These are phyloP conservation scores for Nemotelus pantherinus DNA, from an alignment of 2,888 invertebrate species.

Conservation along the genomic window DNA sequence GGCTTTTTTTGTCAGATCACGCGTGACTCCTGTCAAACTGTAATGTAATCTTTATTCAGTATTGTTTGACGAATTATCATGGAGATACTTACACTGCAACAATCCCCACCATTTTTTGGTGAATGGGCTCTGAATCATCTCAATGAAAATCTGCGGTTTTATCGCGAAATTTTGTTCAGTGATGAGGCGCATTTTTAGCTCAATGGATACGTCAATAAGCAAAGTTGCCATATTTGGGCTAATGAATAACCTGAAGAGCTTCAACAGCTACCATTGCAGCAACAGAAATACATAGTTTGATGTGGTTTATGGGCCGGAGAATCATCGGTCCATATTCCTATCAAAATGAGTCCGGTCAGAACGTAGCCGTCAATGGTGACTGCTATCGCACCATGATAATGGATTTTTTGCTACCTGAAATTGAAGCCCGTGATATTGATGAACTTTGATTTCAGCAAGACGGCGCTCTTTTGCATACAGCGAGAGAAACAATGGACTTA, in stretches of 20 bases:
- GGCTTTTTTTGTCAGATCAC: too few relatives aligned
- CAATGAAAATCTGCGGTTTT: background rate
- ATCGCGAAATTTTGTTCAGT: constrained; percentile 9
- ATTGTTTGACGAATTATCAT: too few relatives aligned
- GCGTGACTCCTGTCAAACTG: too few relatives aligned
- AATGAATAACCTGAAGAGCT: background rate
- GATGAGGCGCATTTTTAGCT: background rate
- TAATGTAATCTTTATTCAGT: too few relatives aligned
- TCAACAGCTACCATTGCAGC: background rate
- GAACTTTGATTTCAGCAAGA: too few relatives aligned
- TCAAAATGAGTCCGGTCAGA: background rate
- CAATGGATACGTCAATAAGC: constrained; percentile 6
- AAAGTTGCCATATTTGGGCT: background rate
- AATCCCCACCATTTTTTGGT: too few relatives aligned
- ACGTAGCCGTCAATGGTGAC: constrained; percentile 1
- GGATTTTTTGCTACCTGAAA: background rate
- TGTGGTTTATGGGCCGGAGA: constrained; percentile 2
- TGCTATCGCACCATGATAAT: background rate
- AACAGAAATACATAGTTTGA: background rate
- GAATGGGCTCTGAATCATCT: background rate
- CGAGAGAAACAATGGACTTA: too few relatives aligned
- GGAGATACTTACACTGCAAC: too few relatives aligned
- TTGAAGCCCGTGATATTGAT: too few relatives aligned
- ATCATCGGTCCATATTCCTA: constrained; percentile 23
- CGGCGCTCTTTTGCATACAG: too few relatives aligned